Evolutionary conservation across 1,140 invertebrate species (phyloP), one percentile per base, ranked within the genome.

Genomic region (Drosophila baimaii): DNA sequence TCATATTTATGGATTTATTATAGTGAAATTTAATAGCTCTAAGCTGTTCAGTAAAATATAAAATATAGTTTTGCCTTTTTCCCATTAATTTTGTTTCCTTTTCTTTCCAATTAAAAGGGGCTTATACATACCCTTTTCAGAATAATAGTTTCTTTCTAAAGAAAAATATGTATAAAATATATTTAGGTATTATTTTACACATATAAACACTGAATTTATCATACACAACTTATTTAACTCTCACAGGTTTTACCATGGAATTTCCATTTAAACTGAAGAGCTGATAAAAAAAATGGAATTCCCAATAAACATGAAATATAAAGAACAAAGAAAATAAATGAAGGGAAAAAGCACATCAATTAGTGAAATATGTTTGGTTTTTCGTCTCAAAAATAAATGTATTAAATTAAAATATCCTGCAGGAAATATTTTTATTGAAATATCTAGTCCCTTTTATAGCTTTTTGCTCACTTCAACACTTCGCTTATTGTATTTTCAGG

Each of bases 401-500:
- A 5, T 35, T 4, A 13, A 13, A 35, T 37, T 8, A 5, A 21
- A 15, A 2, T 15, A 7, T 33, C 13, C 3, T 31, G 29, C 29
- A 7, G 1, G 29, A 31, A 13, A 33, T 5, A n/a, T 33, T 13
- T 12, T 13, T 13, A 13, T 33, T 12, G 12, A 5, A 33, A 33
- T n/a, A n/a, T n/a, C n/a, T n/a, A n/a, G n/a, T n/a, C n/a, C n/a
- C n/a, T n/a, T n/a, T n/a, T n/a, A n/a, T n/a, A n/a, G n/a, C n/a
- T n/a, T 15, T 49, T 29, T 9, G 3, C 1, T 12, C 2, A 13
- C n/a, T 37, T 15, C 17, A 19, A 37, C 4, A 25, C 23, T 6
- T 2, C 0, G 37, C 2, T 10, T 21, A 8, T n/a, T 39, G 5
- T 65, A 13, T 51, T 94, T 94, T 2, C 94, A 98, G 98, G 98